Evolutionary conservation across 2,888 invertebrate genomes (phyloP).

Genomic region (Frankliniella fusca): DNA sequence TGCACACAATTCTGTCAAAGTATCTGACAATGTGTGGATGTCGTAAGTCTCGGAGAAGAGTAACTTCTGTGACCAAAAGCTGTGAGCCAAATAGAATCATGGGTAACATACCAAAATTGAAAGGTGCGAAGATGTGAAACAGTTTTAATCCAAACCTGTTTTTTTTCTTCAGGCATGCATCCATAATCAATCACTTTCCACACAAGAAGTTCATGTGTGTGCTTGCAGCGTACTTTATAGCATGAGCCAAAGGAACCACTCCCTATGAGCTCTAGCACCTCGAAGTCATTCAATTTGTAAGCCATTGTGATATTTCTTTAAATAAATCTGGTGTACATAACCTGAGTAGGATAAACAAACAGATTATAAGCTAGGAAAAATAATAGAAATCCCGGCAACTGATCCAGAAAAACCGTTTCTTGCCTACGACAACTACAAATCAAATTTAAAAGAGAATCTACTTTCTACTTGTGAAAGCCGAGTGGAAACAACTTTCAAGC

Average conservation of each 20-base stretch:
- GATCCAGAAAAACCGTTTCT: too few relatives aligned
- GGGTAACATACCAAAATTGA: slow-evolving; percentile 40
- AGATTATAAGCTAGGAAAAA: not conserved
- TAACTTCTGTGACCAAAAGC: slow-evolving; percentile 54
- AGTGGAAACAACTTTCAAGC: too few relatives aligned
- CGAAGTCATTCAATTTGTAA: slow-evolving; percentile 49
- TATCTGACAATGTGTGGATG: slow-evolving; percentile 58
- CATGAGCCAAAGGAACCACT: slow-evolving; percentile 58
- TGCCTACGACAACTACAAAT: too few relatives aligned
- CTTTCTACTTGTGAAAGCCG: too few relatives aligned
- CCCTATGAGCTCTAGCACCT: slow-evolving; percentile 56
- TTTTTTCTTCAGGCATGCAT: slow-evolving; percentile 52
- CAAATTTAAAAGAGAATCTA: too few relatives aligned
- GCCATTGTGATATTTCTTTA: slow-evolving; percentile 27
- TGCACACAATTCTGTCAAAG: slow-evolving; percentile 56
- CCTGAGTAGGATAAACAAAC: not conserved
- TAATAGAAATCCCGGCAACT: too few relatives aligned
- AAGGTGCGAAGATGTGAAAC: not conserved
- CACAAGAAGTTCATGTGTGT: slow-evolving; percentile 53
- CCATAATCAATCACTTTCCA: slow-evolving; percentile 62
- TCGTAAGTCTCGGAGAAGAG: slow-evolving; percentile 52
- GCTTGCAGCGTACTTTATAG: slow-evolving; percentile 57
- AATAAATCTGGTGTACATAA: not conserved
- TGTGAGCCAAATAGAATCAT: slow-evolving; percentile 40
- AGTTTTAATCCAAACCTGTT: slow-evolving; percentile 46